These are phyloP conservation scores for Noctuana brunneofusca DNA, from an alignment of 2,888 invertebrate genomes.

Conservation along the genomic window DNA sequence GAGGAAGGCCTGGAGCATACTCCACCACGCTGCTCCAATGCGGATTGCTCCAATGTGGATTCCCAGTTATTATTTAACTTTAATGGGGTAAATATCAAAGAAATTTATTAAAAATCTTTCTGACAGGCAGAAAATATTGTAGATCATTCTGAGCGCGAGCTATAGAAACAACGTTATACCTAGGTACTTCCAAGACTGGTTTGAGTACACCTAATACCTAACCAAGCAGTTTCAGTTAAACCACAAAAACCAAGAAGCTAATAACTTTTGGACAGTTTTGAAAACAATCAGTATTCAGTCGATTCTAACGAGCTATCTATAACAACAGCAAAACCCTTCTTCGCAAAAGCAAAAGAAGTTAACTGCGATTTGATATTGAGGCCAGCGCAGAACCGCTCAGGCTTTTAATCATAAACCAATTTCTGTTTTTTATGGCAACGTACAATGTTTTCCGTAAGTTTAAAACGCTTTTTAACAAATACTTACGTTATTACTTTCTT, in stretches of 20 bases:
- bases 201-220: no score
- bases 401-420: constrained; percentile 22
- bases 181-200: no score
- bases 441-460: neutral
- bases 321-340: constrained; percentile 53
- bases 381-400: constrained; percentile 44
- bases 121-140: no score
- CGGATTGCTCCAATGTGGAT: no score
- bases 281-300: constrained; percentile 31
- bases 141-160: no score
- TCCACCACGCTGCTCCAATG: no score
- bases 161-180: no score
- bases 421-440: constrained; percentile 1
- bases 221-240: neutral
- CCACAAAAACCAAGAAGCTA: neutral
- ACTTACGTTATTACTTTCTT: no score
- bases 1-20: no score
- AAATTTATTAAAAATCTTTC: no score
- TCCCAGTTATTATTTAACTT: no score
- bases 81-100: no score
- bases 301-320: constrained; percentile 62
- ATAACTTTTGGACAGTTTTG: constrained; percentile 10
- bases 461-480: neutral
- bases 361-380: constrained; percentile 62
- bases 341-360: constrained; percentile 59